A percentile compares a stretch with the other conserved stretches of the same genome.
phyloP scores from a whole-genome alignment of 2,888 invertebrate species.

The Eristalis arbustorum region DNA sequence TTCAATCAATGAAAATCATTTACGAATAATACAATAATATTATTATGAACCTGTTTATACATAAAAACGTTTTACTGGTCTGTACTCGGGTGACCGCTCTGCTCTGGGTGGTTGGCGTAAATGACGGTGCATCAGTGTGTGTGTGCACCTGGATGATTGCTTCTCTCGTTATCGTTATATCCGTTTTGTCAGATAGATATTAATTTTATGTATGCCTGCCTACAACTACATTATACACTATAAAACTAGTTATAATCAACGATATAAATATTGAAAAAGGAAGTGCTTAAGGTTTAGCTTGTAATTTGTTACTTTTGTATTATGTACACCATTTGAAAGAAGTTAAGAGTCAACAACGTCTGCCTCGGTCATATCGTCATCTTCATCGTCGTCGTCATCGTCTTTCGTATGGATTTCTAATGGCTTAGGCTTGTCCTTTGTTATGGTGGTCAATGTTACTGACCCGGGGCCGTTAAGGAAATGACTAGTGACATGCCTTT shows the following conservation, averaged over 20 bases:
- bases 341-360: slow-evolving; percentile 49
- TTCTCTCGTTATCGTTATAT: slow-evolving; percentile 4
- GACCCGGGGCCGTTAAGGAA: slow-evolving; percentile 79
- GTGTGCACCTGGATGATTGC: slow-evolving; percentile 9
- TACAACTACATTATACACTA: slow-evolving; percentile 15
- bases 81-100: slow-evolving; percentile 8
- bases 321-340: slow-evolving; percentile 52
- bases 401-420: slow-evolving; percentile 24
- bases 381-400: slow-evolving; percentile 42
- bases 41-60: slow-evolving; percentile 37
- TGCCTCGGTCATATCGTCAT: slow-evolving; percentile 44
- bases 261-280: slow-evolving; percentile 61
- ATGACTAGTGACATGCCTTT: slow-evolving; percentile 80
- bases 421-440: slow-evolving; percentile 70
- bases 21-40: slow-evolving; percentile 44
- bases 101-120: slow-evolving; percentile 25
- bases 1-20: slow-evolving; percentile 55
- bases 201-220: neutral
- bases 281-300: slow-evolving; percentile 52
- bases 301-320: slow-evolving; percentile 44
- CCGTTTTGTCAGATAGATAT: slow-evolving; percentile 16
- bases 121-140: slow-evolving; percentile 12
- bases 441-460: slow-evolving; percentile 74
- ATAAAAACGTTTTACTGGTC: slow-evolving; percentile 26
- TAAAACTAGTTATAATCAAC: slow-evolving; percentile 52